A percentile compares a stretch with the other conserved stretches of the same genome.
Evolutionary conservation across 2,113 vertebrate species (phyloP).

Genomic region (Tylochromis polylepis): DNA sequence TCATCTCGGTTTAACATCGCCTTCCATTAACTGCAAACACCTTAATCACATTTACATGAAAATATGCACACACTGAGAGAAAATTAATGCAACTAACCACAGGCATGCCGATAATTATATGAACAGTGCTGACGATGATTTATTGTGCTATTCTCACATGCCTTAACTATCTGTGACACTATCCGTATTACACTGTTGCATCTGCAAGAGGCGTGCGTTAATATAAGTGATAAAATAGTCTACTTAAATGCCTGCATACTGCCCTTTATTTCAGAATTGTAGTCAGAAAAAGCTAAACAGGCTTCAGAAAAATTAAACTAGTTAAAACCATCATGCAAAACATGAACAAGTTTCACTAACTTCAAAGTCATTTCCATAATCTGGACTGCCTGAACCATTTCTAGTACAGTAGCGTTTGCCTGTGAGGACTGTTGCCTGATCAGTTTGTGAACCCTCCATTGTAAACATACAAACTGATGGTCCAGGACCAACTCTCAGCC

Average conservation of each 20-base stretch:
- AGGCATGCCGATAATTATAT: neutral
- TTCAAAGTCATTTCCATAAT: neutral
- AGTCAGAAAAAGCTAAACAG: neutral
- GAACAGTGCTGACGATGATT: conserved; percentile 2
- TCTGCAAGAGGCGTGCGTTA: neutral
- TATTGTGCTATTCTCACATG: neutral
- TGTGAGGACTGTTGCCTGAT: conserved; percentile 26
- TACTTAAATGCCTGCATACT: neutral
- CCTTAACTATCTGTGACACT: neutral
- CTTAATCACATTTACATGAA: conserved; percentile 27
- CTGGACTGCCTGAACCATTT: neutral
- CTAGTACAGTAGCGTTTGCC: neutral
- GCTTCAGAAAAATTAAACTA: neutral
- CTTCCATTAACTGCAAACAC: neutral
- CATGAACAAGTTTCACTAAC: neutral
- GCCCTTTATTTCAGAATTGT: neutral
- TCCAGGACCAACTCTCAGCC: conserved; percentile 26
- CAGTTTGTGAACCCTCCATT: conserved; percentile 26
- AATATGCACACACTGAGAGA: neutral
- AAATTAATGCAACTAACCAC: neutral
- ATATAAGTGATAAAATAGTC: neutral
- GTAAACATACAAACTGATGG: conserved; percentile 53
- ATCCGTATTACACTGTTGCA: neutral
- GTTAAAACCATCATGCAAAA: neutral
- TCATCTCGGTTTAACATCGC: neutral